Percentiles rank a stretch among this genome's conserved stretches.
Conservation (phyloP, 2,888 invertebrate species). For the Digitonthophagus gazella region DNA sequence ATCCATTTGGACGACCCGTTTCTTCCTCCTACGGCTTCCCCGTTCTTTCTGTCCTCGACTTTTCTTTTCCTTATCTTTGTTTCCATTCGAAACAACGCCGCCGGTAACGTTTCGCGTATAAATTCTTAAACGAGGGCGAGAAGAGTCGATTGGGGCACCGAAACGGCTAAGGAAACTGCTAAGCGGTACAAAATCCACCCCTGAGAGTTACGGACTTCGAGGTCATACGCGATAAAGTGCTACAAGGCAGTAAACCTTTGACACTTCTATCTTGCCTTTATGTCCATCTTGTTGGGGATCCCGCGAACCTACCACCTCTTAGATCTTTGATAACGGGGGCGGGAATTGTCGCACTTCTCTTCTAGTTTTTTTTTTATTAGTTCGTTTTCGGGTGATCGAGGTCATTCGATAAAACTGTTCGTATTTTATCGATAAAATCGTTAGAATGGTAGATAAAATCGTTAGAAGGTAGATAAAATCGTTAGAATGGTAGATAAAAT, state of each 20-base stretch:
- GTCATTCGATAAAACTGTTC: background rate
- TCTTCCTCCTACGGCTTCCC: background rate
- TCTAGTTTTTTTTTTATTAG: constrained; percentile 27
- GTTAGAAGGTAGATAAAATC: no score
- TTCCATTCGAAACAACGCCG: no score
- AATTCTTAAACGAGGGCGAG: background rate
- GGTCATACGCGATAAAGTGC: constrained; percentile 34
- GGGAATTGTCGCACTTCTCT: constrained; percentile 34
- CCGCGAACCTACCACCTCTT: constrained; percentile 31
- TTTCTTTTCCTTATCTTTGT: no score
- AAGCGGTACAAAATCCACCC: constrained; percentile 21
- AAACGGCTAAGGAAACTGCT: constrained; percentile 9
- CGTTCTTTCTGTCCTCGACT: background rate
- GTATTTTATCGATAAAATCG: background rate
- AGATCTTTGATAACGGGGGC: constrained; percentile 35
- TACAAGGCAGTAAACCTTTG: constrained; percentile 35
- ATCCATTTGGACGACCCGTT: background rate
- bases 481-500: no score
- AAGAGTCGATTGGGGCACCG: background rate
- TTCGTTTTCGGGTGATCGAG: background rate
- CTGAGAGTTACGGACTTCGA: constrained; percentile 25
- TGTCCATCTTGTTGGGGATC: constrained; percentile 33
- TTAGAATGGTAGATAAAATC: no score
- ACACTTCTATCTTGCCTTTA: constrained; percentile 35
- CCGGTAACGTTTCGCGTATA: background rate